Conservation (phyloP, 2,113 vertebrate species). For the Melozone crissalis region DNA sequence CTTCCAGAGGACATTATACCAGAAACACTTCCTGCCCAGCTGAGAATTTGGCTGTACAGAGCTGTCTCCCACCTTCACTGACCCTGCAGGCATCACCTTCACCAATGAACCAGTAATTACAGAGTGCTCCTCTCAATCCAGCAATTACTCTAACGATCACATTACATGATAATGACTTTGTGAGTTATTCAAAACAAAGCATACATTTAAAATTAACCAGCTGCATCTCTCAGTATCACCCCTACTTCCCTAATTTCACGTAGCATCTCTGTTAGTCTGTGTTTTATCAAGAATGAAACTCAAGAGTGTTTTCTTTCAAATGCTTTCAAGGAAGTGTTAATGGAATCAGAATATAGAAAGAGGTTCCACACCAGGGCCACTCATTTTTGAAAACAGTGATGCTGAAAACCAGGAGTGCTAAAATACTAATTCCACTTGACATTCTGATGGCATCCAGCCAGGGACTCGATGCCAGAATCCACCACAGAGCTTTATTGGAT, state of each 20-base stretch:
- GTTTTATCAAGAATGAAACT: neutral
- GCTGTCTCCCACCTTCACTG: neutral
- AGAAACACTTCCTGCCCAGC: slow-evolving; percentile 65
- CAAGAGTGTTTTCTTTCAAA: neutral
- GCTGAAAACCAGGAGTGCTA: neutral
- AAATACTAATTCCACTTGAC: slow-evolving; percentile 54
- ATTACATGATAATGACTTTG: neutral
- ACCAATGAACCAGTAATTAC: neutral
- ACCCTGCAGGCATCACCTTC: slow-evolving; percentile 24
- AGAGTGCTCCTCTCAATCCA: neutral
- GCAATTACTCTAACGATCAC: neutral
- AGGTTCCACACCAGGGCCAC: neutral
- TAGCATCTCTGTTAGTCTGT: neutral
- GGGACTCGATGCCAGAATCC: slow-evolving; percentile 14
- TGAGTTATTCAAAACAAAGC: neutral
- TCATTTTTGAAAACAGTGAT: slow-evolving; percentile 4
- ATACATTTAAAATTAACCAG: neutral
- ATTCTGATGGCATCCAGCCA: slow-evolving; percentile 45
- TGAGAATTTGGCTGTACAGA: slow-evolving; percentile 17
- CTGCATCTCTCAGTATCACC: neutral
- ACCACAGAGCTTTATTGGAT: slow-evolving; percentile 55
- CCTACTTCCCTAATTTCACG: neutral
- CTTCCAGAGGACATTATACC: slow-evolving; percentile 31
- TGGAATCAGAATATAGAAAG: neutral
- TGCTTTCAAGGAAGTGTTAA: neutral